These are phyloP conservation scores for Glaucomys volans DNA, from an alignment of 2,113 vertebrate species.

Conservation along the genomic window DNA sequence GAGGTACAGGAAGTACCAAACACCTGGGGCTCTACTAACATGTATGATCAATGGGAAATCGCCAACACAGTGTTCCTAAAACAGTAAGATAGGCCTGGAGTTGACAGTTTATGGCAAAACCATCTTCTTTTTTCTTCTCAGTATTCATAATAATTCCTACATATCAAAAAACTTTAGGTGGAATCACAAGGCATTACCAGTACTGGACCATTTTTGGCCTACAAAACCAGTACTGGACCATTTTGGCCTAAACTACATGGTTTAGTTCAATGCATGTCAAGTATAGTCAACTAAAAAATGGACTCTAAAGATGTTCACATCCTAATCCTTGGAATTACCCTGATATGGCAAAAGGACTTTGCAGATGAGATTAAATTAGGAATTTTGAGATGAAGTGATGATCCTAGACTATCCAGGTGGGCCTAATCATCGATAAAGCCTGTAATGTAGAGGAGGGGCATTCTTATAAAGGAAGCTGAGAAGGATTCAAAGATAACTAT, in stretches of 20 bases:
- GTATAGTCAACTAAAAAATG: not conserved
- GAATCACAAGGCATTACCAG: not conserved
- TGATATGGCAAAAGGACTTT: not conserved
- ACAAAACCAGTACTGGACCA: not conserved
- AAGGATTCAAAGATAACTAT: not conserved
- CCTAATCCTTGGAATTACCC: not conserved
- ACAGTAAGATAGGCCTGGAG: not conserved
- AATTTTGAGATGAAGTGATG: not conserved
- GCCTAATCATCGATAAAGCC: not conserved
- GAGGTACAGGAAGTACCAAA: not conserved
- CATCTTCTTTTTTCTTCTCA: not conserved
- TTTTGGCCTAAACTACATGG: not conserved
- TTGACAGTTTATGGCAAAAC: not conserved
- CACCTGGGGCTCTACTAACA: not conserved
- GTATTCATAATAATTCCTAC: not conserved
- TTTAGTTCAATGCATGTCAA: not conserved
- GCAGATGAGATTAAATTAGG: not conserved
- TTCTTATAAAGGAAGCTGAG: not conserved
- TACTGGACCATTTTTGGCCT: not conserved
- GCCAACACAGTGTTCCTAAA: not conserved
- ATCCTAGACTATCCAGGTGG: not conserved
- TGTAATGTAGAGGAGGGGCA: not conserved
- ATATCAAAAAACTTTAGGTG: not conserved
- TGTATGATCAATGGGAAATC: not conserved
- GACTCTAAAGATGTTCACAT: not conserved